Evolutionary conservation across 2,797 vertebrate genomes (phyloP), one percentile per base, ranked within the genome.

Genomic region (Odontamblyopus lacepedii): DNA sequence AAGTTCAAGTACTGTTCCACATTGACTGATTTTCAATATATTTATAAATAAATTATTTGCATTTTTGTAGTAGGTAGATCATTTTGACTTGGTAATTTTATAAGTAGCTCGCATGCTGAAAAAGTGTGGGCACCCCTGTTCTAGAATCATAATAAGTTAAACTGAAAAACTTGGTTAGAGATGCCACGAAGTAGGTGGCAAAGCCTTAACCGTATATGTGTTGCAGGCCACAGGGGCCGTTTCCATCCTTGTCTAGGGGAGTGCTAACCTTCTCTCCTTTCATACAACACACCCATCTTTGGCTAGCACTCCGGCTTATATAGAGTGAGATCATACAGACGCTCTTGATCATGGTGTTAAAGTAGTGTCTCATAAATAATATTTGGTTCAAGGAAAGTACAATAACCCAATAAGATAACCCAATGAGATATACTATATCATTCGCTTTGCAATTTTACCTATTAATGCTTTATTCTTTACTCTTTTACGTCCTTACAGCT

Each of bases 181-280:
- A 95, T 95, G 94, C 93, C 94, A 94, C 93, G 75, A 94, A 93
- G 94, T 95, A 95, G 48, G 92, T 93, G 93, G 89, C 94, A 95
- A 30, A 93, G 94, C 94, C 94, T 95, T 95, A 98, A 98, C 97
- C 96, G 84, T 97, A 97, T 96, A 70, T 87, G 96, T 98, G 97
- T 98, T 99, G 96, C 92, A 95, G 97, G 93, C 94, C 97, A 93
- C 95, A 1, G 0, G 93, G 92, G 68, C 95, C 97, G 94, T 93
- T 97, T 99, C 97, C 97, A 98, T 99, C 98, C 97, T 99, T 99
- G 96, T 98, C 97, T 97, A 99, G 97, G 97, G 97, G 97, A 99
- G 97, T 98, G 97, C 97, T 99, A 98, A 98, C 97, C 97, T 99
- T 98, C 98, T 98, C 97, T 99, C 97, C 97, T 99, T 99, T 98